Evolutionary conservation across 1,140 invertebrate species (phyloP).

Genomic region (Battus philenor): DNA sequence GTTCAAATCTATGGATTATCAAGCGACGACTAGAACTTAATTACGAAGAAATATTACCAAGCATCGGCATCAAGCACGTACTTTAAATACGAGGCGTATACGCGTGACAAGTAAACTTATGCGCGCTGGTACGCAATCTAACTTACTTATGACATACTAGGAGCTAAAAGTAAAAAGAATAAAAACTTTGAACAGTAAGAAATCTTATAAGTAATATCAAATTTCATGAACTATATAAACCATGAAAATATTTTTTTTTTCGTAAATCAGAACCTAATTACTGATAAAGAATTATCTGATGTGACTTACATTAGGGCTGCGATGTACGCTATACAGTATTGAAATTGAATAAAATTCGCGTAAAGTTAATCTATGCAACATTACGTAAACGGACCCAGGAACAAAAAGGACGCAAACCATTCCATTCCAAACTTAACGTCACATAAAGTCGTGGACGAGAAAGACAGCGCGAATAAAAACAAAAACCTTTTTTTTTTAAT

Average conservation of each 20-base stretch:
- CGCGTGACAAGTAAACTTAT: constrained; percentile 31
- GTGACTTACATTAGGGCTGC: too few species aligned
- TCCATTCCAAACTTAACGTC: constrained; percentile 66
- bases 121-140: constrained; percentile 15
- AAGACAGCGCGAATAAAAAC: constrained; percentile 51
- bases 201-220: too few species aligned
- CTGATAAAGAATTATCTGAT: too few species aligned
- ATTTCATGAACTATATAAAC: too few species aligned
- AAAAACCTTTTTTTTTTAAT: constrained; percentile 53
- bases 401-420: constrained; percentile 72
- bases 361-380: constrained; percentile 56
- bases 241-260: too few species aligned
- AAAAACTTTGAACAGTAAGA: too few species aligned
- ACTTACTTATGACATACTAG: constrained; percentile 14
- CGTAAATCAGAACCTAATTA: too few species aligned
- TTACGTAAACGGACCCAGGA: constrained; percentile 50
- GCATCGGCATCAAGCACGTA: constrained; percentile 22
- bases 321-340: too few species aligned
- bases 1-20: constrained; percentile 1
- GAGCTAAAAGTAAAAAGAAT: too few species aligned
- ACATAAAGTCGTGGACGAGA: constrained; percentile 68
- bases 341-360: too few species aligned
- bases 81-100: constrained; percentile 21
- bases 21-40: constrained; percentile 2
- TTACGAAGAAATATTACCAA: constrained; percentile 2